Evolutionary conservation across 2,797 vertebrate genomes (phyloP), one percentile per base, ranked within the genome.

Genomic region (Poeciliopsis turneri): DNA sequence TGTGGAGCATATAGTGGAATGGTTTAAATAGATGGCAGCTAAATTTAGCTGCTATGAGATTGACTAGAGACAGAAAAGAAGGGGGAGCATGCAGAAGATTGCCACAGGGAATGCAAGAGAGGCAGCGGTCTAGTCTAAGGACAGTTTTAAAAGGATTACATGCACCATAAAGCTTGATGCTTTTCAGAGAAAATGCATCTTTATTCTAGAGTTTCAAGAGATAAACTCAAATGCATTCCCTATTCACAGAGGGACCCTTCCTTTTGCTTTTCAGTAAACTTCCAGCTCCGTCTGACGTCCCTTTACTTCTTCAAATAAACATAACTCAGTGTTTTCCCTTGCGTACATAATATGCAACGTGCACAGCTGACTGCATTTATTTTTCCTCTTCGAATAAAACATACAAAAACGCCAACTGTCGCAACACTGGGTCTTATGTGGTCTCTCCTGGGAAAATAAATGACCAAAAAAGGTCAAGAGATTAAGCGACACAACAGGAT

Each of bases 1-100:
- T 92, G 93, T 90, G 89, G 91, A 92, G 91, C 84, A 89, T 94
- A 94, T 90, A 90, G 91, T 84, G 88, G 88, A 93, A 92, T 83
- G 90, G 92, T 85, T 94, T 93, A 93, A 95, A 95, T 93, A 95
- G 95, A 94, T 86, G 91, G 57, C 16, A 36, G 83, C 93, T 95
- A 96, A 94, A 95, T 95, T 95, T 95, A 96, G 92, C 80, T n/a
- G 75, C 74, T 80, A 81, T 81, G 90, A 93, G 89, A 92, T 82
- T 90, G 91, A 90, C 79, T 83, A 75, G 85, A 92, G 91, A 93
- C 85, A 82, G 83, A 81, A 79, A 80, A 78, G 81, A 71, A 46
- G 68, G n/a, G 75, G 73, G 80, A 84, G 83, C 72, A 64, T 72
- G 69, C 45, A 81, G 70, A 77, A 73, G 84, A 86, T 79, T 78